Base-by-base conservation (phyloP, 2,888 invertebrate genomes). In the Acheta domesticus region DNA sequence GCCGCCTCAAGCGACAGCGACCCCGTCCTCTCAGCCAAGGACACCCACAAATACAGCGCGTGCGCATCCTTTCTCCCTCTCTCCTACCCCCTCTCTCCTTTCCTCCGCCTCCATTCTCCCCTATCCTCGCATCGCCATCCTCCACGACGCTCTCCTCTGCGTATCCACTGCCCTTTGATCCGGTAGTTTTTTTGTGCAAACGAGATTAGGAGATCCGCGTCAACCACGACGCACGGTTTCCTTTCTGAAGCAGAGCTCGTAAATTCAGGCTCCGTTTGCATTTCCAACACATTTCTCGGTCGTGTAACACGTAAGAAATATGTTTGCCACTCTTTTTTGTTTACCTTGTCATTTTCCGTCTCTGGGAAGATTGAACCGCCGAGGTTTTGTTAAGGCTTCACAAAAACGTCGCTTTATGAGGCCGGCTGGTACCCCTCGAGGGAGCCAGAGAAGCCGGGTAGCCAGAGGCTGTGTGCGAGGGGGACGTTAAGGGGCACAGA, bases 291-390 rank as follows among this genome's bases (percentile, higher is more conserved):
- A 62, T 62, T 62, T 62, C n/a, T 14, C n/a, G n/a, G 62, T 62
- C 62, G 14, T 12, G n/a, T n/a, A n/a, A 62, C 16, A 19, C n/a
- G 62, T 62, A 62, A 62, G 62, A 62, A 62, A 62, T 19, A 62
- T n/a, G 62, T 62, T 62, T n/a, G n/a, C 62, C 62, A 62, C n/a
- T 62, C 62, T 62, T 62, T 62, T 62, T 62, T 62, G 62, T 62
- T 14, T 62, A 62, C 62, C 62, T 62, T 62, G 62, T 62, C 62
- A 62, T 62, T 62, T 62, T n/a, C 62, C n/a, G 62, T 62, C n/a
- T 62, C 62, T 62, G 62, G 62, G 62, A 62, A 62, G 62, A 62
- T 62, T 62, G 62, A 62, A n/a, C 62, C n/a, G 62, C n/a, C 62
- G 62, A 62, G 16, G 62, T 62, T 62, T 62, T 62, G 14, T 14